Percentiles rank a stretch among this genome's conserved stretches.
phyloP scores from a whole-genome alignment of 2,113 vertebrate genomes.

The Rana temporaria region DNA sequence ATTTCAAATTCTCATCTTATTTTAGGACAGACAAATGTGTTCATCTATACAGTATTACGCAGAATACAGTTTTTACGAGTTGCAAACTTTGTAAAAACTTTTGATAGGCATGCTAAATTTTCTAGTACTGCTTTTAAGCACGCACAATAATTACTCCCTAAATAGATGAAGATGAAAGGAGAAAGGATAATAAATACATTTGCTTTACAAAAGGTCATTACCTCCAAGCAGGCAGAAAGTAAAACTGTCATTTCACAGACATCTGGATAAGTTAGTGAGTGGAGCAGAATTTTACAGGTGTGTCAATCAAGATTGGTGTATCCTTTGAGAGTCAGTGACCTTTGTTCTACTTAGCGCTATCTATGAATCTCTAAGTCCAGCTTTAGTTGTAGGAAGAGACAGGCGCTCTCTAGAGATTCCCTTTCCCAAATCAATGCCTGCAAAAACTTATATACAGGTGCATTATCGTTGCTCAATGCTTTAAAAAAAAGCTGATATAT shows the following conservation, averaged over 20 bases:
- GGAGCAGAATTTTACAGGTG: conserved; percentile 33
- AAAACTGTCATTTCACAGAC: conserved; percentile 43
- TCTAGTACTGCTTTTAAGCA: neutral
- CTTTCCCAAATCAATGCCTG: conserved; percentile 6
- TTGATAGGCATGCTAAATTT: neutral
- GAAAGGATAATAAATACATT: conserved; percentile 36
- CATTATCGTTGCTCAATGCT: neutral
- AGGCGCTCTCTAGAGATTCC: conserved; percentile 27
- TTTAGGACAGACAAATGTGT: neutral
- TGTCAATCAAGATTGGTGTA: conserved; percentile 29
- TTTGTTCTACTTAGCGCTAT: conserved; percentile 23
- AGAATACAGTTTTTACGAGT: neutral
- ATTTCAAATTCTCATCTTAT: conserved; percentile 8
- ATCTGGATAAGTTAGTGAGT: conserved; percentile 43
- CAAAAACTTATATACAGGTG: neutral
- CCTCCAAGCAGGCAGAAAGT: conserved; percentile 16
- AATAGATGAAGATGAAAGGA: conserved; percentile 5
- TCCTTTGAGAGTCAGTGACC: conserved; percentile 18
- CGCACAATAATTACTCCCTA: neutral
- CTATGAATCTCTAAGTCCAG: conserved; percentile 21
- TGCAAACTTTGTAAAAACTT: neutral
- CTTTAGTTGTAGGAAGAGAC: conserved; percentile 19
- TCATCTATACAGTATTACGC: neutral
- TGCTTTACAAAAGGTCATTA: conserved; percentile 41
- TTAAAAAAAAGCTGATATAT: too few relatives aligned